Evolutionary conservation across 2,113 vertebrate genomes (phyloP).

Genomic region (Monarcha castaneiventris): DNA sequence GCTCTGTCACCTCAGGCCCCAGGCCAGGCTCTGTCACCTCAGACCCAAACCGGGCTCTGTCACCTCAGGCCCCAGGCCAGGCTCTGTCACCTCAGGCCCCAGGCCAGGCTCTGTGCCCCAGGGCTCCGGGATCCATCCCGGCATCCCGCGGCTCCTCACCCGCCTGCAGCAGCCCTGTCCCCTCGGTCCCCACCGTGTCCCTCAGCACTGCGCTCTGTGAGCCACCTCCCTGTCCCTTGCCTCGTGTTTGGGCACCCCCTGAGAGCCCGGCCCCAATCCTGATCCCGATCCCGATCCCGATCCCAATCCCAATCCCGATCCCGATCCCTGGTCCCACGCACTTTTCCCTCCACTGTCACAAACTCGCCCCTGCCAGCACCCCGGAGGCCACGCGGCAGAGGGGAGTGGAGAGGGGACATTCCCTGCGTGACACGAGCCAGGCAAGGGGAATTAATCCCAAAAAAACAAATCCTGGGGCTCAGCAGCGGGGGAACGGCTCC

Average conservation of each 20-base stretch:
- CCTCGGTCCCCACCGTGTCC: background rate
- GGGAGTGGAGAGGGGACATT: background rate
- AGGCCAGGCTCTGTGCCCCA: too few relatives aligned
- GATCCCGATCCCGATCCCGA: background rate
- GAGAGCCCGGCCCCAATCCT: background rate
- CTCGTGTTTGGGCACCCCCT: background rate
- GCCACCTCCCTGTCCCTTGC: background rate
- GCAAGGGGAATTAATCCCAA: background rate
- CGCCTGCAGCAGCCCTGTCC: background rate
- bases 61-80: too few relatives aligned
- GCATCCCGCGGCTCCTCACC: background rate
- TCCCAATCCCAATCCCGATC: background rate
- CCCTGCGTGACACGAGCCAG: background rate
- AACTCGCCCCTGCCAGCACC: background rate
- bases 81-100: too few relatives aligned
- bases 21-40: too few relatives aligned
- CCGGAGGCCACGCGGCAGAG: background rate
- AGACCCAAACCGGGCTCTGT: too few relatives aligned
- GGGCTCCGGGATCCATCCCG: too few relatives aligned
- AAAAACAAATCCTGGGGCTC: background rate
- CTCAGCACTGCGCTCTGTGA: accelerated
- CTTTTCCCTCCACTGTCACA: background rate
- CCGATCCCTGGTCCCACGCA: background rate
- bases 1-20: too few relatives aligned
- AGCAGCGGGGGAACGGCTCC: background rate